phyloP scores from a whole-genome alignment of 1,140 invertebrate genomes.

The Phortica variegata region DNA sequence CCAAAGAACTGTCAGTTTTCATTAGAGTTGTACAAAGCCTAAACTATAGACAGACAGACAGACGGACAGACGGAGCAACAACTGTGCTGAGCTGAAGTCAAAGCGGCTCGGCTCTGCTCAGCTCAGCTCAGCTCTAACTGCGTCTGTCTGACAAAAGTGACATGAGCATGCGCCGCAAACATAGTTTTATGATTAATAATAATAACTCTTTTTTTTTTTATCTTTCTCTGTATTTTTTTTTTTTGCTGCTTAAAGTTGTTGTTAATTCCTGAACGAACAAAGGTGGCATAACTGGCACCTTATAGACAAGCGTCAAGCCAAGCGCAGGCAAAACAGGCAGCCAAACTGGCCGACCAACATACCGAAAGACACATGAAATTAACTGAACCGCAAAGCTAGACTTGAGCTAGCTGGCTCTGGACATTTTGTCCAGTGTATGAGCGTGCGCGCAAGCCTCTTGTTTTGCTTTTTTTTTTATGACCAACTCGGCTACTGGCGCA shows the following conservation, averaged over 20 bases:
- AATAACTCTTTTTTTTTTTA: slow-evolving; percentile 23
- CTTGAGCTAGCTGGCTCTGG: slow-evolving; percentile 28
- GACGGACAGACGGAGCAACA: slow-evolving; percentile 14
- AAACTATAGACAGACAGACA: slow-evolving; percentile 4
- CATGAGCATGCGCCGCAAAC: slow-evolving; percentile 52
- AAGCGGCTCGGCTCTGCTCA: background rate
- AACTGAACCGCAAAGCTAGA: slow-evolving; percentile 17
- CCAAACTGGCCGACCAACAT: no score
- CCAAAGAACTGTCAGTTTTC: slow-evolving; percentile 44
- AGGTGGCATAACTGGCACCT: slow-evolving; percentile 52
- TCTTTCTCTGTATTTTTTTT: slow-evolving; percentile 5
- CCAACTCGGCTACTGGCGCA: slow-evolving; percentile 31
- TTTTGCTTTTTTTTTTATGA: slow-evolving; percentile 18
- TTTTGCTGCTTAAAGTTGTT: slow-evolving; percentile 5
- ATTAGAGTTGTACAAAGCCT: slow-evolving; percentile 29
- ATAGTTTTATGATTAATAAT: slow-evolving; percentile 46
- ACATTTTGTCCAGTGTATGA: slow-evolving; percentile 35
- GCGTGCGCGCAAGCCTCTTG: no score
- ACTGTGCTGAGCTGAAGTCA: slow-evolving; percentile 11
- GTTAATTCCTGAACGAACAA: slow-evolving; percentile 29
- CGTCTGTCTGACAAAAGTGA: slow-evolving; percentile 26
- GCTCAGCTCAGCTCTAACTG: background rate
- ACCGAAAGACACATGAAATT: no score
- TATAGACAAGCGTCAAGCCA: slow-evolving; percentile 13
- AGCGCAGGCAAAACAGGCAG: slow-evolving; percentile 17